These are phyloP conservation scores for Tanypteryx hageni DNA, from an alignment of 2,888 invertebrate species.

Conservation along the genomic window DNA sequence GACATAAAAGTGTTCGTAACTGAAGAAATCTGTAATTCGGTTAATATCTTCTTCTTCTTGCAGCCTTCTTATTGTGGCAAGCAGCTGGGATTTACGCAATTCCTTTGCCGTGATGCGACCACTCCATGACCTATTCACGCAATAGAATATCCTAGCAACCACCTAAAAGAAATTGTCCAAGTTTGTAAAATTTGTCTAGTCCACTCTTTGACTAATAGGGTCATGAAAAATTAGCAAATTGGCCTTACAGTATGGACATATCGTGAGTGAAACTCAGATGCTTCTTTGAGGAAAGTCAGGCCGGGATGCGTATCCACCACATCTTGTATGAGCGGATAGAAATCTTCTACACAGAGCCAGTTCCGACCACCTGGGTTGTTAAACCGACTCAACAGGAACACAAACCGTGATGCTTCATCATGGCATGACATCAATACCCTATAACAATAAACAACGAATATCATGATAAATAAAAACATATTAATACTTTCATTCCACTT, in stretches of 20 bases:
- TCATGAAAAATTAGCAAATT: not conserved
- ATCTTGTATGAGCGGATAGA: conserved; percentile 95
- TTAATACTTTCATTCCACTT: not conserved
- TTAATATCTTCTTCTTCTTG: conserved; percentile 99
- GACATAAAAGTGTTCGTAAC: conserved; percentile 99
- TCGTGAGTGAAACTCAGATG: conserved; percentile 98
- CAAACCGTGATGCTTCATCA: conserved; percentile 92
- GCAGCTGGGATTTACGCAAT: conserved; percentile 92
- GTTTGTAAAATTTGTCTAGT: not conserved
- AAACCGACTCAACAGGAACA: conserved; percentile 86
- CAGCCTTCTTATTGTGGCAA: conserved; percentile 84
- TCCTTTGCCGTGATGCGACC: conserved; percentile 93
- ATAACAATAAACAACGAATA: conserved; percentile 71
- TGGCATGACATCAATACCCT: conserved; percentile 90
- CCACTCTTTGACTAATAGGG: not conserved
- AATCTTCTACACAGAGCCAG: conserved; percentile 90
- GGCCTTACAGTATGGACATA: conserved; percentile 94
- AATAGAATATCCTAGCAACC: conserved; percentile 98
- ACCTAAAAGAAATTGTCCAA: conserved; percentile 79
- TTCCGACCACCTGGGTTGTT: conserved; percentile 78
- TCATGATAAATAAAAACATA: not conserved
- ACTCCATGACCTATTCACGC: conserved; percentile 98
- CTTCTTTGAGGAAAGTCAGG: conserved; percentile 96
- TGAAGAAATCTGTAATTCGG: conserved; percentile 85
- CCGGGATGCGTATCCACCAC: conserved; percentile 99